Percentiles rank a stretch among this genome's conserved stretches.
Conservation (phyloP, 2,113 vertebrate genomes). For the Rhodinocichla rosea region DNA sequence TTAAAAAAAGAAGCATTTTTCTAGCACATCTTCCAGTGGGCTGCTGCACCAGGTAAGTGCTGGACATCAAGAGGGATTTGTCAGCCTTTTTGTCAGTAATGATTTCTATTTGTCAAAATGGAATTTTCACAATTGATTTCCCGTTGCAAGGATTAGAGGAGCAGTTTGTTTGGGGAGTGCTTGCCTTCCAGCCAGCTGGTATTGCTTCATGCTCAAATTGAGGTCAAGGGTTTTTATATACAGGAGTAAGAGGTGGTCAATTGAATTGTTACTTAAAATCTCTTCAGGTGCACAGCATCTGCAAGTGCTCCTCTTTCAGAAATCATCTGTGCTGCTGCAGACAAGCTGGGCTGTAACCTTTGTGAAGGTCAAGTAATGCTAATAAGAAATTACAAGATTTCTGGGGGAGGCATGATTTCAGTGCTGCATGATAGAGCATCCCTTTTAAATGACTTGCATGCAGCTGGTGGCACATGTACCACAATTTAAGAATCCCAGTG, state of each 20-base stretch:
- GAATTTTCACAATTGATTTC: constrained; percentile 11
- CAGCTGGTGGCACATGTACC: not conserved
- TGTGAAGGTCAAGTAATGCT: not conserved
- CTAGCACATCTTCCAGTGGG: not conserved
- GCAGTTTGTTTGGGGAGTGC: not conserved
- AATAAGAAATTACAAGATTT: not conserved
- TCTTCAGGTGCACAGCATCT: not conserved
- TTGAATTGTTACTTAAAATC: not conserved
- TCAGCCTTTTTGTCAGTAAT: not conserved
- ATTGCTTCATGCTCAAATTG: not conserved
- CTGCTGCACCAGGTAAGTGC: not conserved
- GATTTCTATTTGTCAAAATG: constrained; percentile 17
- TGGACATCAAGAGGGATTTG: not conserved
- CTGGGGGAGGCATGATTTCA: rapidly evolving
- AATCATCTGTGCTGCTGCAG: not conserved
- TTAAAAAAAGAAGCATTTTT: not conserved
- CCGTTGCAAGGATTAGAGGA: not conserved
- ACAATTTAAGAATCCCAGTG: not conserved
- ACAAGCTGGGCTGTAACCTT: not conserved
- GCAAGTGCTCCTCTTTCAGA: not conserved
- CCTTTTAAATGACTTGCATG: not conserved
- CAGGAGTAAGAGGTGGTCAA: not conserved
- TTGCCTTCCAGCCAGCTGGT: not conserved
- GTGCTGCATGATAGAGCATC: rapidly evolving
- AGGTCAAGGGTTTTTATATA: not conserved